Conservation (phyloP, 2,797 vertebrate species). For the Glossophaga mutica region DNA sequence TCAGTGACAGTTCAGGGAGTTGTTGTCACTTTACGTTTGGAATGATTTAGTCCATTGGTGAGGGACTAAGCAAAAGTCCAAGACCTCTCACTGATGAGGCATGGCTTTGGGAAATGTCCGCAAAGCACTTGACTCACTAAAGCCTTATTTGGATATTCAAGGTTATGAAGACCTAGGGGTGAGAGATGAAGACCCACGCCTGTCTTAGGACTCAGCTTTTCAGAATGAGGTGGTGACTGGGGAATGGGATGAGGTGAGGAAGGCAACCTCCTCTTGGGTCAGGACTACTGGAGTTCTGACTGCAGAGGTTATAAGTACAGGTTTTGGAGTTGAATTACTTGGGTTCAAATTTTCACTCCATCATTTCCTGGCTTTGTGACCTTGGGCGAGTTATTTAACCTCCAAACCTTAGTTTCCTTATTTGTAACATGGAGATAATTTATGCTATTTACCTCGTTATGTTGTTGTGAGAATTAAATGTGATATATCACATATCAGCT, state of each 20-base stretch:
- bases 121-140: not conserved
- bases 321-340: not conserved
- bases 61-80: not conserved
- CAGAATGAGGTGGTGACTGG: not conserved
- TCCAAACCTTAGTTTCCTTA: not conserved
- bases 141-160: not conserved
- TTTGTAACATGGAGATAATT: constrained; percentile 3
- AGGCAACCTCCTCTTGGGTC: not conserved
- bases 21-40: not conserved
- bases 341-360: not conserved
- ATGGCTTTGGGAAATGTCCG: not conserved
- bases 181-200: not conserved
- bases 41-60: constrained; percentile 1
- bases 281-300: not conserved
- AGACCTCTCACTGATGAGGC: not conserved
- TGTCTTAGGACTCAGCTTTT: not conserved
- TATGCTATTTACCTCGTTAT: not conserved
- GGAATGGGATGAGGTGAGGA: not conserved
- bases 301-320: not conserved
- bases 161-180: not conserved
- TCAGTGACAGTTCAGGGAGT: not conserved
- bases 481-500: not conserved
- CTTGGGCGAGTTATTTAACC: not conserved
- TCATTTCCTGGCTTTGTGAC: not conserved
- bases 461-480: not conserved